Base-by-base conservation (phyloP, 2,888 invertebrate species). In the Pachycephus smyrnensis region DNA sequence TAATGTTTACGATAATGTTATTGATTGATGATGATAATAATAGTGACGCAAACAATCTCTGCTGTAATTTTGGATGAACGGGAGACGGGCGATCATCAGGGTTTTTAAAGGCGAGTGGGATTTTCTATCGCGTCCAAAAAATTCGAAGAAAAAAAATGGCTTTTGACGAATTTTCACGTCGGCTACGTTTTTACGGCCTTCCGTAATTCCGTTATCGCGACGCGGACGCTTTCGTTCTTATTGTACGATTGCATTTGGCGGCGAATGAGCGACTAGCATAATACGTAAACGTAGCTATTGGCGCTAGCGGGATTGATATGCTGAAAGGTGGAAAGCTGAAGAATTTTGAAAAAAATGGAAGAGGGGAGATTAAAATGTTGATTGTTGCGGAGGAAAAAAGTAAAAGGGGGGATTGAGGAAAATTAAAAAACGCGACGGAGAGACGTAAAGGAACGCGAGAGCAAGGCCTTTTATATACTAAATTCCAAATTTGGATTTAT, bases 401-500 rank as follows among this genome's bases (percentile, higher is more conserved):
- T 2, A 1, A 15, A 30, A 68, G 36, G 15, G 33, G 12, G 23
- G n/a, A 35, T 74, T 74, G 74, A 55, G 15, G 68, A 68, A 32
- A 68, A 75, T 75, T 12, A 23, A 32, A 69, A 68, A 69, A 32
- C 30, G 11, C 69, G 30, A 71, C 36, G 23, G 36, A 12, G 23
- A 36, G 15, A 69, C 69, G 69, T 32, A 30, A 68, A 23, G 55
- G 76, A 55, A 68, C 55, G 79, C 74, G 78, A 75, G 80, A 81
- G 80, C 80, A 82, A 83, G 82, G 82, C 82, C 83, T 84, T 84
- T 84, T 84, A 80, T 40, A 40, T 81, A 83, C 84, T 79, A 81
- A 84, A 84, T 82, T 83, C 80, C 76, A 84, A 83, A 84, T 82
- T 83, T 82, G 79, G 77, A 80, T 81, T 81, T 73, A 82, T 84